phyloP scores from a whole-genome alignment of 2,888 invertebrate species.

The Mythimna impura region DNA sequence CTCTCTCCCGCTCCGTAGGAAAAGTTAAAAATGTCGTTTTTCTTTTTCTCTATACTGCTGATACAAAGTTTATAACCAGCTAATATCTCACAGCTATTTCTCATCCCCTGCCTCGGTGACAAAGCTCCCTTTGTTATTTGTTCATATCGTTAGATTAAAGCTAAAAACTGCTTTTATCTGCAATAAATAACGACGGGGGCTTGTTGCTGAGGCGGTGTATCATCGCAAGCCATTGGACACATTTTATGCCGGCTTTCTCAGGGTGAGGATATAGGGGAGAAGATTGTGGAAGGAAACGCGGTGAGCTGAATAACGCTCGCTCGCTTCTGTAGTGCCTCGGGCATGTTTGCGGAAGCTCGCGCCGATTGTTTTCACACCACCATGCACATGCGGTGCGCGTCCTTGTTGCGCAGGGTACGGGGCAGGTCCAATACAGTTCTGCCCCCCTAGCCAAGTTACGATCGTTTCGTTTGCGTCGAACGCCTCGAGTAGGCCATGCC shows the following conservation, averaged over 20 bases:
- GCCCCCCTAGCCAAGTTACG: no score
- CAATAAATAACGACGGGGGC: conserved; percentile 57
- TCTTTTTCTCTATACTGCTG: not conserved
- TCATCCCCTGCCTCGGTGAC: conserved; percentile 12
- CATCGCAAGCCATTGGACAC: conserved; percentile 59
- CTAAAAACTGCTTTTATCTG: conserved; percentile 57
- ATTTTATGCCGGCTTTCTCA: conserved; percentile 52
- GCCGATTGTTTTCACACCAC: no score
- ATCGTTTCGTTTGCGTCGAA: no score
- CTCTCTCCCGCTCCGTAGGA: no score
- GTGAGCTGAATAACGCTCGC: no score
- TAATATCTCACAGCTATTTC: conserved; percentile 6
- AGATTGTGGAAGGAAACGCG: not conserved
- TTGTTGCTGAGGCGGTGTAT: conserved; percentile 55
- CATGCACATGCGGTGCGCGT: no score
- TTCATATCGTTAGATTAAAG: conserved; percentile 51
- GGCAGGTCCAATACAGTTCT: no score
- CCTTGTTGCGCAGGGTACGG: no score
- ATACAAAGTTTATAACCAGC: not conserved
- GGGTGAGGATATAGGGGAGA: conserved; percentile 11
- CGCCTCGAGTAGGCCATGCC: no score
- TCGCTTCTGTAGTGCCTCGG: no score
- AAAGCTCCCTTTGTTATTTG: conserved; percentile 39
- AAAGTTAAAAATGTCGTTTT: not conserved
- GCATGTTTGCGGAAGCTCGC: no score